Base-by-base conservation (phyloP, 2,113 vertebrate species). In the Sinocyclocheilus anophthalmus region DNA sequence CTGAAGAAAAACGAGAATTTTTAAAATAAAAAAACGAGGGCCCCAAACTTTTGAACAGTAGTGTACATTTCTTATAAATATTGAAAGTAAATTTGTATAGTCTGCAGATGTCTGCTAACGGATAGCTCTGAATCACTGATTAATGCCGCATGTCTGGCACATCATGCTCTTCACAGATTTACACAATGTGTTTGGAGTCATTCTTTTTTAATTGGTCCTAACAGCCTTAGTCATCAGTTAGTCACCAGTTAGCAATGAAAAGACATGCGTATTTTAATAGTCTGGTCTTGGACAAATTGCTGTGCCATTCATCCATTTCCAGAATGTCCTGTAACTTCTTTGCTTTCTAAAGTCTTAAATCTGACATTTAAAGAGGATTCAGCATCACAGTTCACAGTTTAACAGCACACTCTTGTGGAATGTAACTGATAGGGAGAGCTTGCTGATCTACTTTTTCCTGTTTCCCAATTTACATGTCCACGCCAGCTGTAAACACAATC, bases 121-220 rank as follows among this genome's bases (percentile, higher is more conserved):
- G 39, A 45, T 13, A 45, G 26, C 76, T 57, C 26, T 78, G 26
- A 79, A 59, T 59, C 53, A 39, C 76, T 59, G 10, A 79, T 39
- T 76, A 76, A 76, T 76, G 76, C 30, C 5, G 20, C 50, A 37
- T 79, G 76, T 59, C 63, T 81, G 78, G 78, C 59, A 81, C 59
- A 65, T 26, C 22, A 65, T 24, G 22, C 57, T 48, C 12, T 65
- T 65, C 37, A 30, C 78, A 65, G 57, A 81, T 81, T 81, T 65
- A 26, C 59, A 65, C 39, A 65, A 81, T 81, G 42, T 26, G 37
- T 42, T 79, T 39, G 7, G 26, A 78, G 76, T 59, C 53, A 59
- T 59, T 78, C 26, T 78, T 57, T 59, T 61, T n/a, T 1, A 45
- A 26, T 80, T 10, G 7, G 2, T 63, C 3, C 53, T 26, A 45